Conservation (phyloP, 2,113 vertebrate genomes). For the Ammodytes dubius region DNA sequence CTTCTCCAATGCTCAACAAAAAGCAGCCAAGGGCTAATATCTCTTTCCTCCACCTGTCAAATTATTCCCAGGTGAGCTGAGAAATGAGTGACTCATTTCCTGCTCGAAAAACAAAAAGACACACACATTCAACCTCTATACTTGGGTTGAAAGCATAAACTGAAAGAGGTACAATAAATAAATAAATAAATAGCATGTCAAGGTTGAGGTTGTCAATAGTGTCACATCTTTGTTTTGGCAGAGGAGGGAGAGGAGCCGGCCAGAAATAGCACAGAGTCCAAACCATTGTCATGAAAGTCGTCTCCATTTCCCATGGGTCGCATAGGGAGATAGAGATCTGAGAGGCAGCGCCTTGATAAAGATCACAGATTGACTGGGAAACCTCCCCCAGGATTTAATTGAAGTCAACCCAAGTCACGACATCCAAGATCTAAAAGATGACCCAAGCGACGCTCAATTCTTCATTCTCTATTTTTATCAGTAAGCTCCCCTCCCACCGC, state of each 20-base stretch:
- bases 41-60: constrained; percentile 34
- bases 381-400: constrained; percentile 86
- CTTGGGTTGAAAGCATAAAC: constrained; percentile 15
- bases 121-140: constrained; percentile 35
- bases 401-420: constrained; percentile 87
- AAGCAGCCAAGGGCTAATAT: not conserved
- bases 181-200: constrained; percentile 27
- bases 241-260: constrained; percentile 60
- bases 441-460: constrained; percentile 76
- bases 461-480: constrained; percentile 71
- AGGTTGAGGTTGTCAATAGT: constrained; percentile 81
- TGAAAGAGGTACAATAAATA: not conserved
- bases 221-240: constrained; percentile 76
- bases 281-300: constrained; percentile 81
- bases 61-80: constrained; percentile 59
- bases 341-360: constrained; percentile 84
- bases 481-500: constrained; percentile 14
- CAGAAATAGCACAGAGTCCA: constrained; percentile 78
- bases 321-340: constrained; percentile 85
- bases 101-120: constrained; percentile 3
- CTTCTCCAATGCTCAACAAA: not conserved
- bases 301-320: constrained; percentile 83
- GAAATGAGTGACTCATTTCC: constrained; percentile 42
- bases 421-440: constrained; percentile 86
- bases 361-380: constrained; percentile 85